Conservation (phyloP, 2,113 vertebrate species). For the Malurus cyaneus region DNA sequence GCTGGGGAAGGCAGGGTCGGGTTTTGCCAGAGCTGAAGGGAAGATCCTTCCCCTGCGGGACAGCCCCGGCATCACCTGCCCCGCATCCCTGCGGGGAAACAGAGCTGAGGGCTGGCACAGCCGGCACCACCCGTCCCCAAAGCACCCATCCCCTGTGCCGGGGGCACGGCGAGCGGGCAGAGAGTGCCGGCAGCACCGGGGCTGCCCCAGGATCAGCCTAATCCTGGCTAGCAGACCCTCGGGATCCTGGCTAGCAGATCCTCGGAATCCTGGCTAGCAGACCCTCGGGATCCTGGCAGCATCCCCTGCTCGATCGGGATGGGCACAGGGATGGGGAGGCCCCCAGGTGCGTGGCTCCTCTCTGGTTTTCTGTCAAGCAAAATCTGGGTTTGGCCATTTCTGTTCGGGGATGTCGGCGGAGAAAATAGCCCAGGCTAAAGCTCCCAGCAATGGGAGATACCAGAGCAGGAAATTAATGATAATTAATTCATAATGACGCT, state of each 20-base stretch:
- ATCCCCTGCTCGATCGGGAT: accelerated
- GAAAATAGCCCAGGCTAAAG: neutral
- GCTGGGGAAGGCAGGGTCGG: neutral
- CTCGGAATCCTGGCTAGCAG: neutral
- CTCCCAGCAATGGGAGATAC: slow-evolving; percentile 24
- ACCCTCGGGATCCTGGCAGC: neutral
- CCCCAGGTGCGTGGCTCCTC: accelerated
- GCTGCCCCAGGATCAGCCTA: neutral
- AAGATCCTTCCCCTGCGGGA: neutral
- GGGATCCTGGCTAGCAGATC: neutral
- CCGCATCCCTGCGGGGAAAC: accelerated
- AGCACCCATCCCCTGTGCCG: accelerated
- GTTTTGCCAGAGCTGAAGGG: neutral
- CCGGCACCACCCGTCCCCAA: accelerated
- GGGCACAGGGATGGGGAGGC: neutral
- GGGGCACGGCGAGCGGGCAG: accelerated
- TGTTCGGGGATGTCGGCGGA: neutral
- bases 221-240: accelerated
- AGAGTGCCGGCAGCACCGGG: neutral
- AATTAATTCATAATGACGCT: slow-evolving; percentile 65
- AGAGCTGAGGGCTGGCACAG: neutral
- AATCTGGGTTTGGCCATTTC: neutral
- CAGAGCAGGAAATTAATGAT: slow-evolving; percentile 58
- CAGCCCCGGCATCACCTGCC: neutral
- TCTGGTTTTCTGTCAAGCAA: neutral